A percentile compares a stretch with the other conserved stretches of the same genome.
Conservation (phyloP, 1,140 invertebrate species). For the Antheraea pernyi region DNA sequence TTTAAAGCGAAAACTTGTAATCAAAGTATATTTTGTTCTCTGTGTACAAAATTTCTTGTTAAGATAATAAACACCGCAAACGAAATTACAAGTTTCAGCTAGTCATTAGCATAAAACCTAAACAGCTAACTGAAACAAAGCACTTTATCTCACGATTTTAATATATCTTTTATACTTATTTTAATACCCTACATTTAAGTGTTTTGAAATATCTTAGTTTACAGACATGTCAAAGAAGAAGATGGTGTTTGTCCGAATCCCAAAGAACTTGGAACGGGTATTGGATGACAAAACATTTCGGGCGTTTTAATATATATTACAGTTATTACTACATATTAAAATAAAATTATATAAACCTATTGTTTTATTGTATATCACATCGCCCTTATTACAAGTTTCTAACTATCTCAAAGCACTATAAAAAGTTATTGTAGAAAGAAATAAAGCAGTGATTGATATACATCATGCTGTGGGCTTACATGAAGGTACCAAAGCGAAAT, state of each 20-base stretch:
- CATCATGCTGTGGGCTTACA: slow-evolving; percentile 20
- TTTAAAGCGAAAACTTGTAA: too few relatives aligned
- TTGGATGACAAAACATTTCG: slow-evolving; percentile 25
- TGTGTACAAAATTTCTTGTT: too few relatives aligned
- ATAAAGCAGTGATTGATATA: not conserved
- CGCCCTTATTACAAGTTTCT: too few relatives aligned
- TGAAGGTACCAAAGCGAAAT: slow-evolving; percentile 47
- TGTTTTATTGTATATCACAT: not conserved
- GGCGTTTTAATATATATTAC: not conserved
- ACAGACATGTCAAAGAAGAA: slow-evolving; percentile 67
- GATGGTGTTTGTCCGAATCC: slow-evolving; percentile 61
- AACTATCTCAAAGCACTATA: too few relatives aligned
- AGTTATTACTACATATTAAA: not conserved
- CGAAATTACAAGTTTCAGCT: too few relatives aligned
- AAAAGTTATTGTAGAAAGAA: not conserved
- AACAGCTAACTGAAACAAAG: too few relatives aligned
- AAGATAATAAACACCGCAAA: too few relatives aligned
- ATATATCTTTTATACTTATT: too few relatives aligned
- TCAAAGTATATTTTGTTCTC: too few relatives aligned
- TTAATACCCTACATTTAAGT: not conserved
- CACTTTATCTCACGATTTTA: too few relatives aligned
- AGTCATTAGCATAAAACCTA: too few relatives aligned
- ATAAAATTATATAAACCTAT: too few relatives aligned
- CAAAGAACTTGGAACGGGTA: slow-evolving; percentile 41
- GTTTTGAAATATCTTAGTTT: slow-evolving; percentile 39